Conservation (phyloP, 2,797 vertebrate genomes). For the Rhinichthys osculus region DNA sequence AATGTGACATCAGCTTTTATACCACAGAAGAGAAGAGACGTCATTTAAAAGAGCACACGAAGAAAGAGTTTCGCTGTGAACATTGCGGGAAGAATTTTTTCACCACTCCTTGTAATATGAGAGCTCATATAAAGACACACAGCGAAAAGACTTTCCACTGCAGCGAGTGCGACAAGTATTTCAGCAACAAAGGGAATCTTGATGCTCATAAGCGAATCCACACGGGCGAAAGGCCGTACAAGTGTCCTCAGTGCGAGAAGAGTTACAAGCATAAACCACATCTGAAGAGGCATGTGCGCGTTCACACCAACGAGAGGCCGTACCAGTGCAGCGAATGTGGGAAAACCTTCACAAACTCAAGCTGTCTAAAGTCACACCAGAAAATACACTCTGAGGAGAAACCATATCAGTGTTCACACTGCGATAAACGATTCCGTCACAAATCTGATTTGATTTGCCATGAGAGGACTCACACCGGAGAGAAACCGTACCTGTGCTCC, state of each 20-base stretch:
- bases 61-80: slow-evolving; percentile 28
- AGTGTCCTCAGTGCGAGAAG: slow-evolving; percentile 45
- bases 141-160: slow-evolving; percentile 34
- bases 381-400: slow-evolving; percentile 30
- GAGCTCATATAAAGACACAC: slow-evolving; percentile 35
- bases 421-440: slow-evolving; percentile 46
- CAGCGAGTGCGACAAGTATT: slow-evolving; percentile 42
- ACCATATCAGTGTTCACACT: slow-evolving; percentile 48
- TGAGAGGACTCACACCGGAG: slow-evolving; percentile 42
- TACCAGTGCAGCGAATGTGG: slow-evolving; percentile 49
- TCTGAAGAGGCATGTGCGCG: slow-evolving; percentile 30
- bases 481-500: slow-evolving; percentile 50
- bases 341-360: background rate
- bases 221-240: slow-evolving; percentile 41
- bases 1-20: background rate
- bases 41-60: slow-evolving; percentile 36
- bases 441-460: slow-evolving; percentile 9
- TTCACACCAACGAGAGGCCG: slow-evolving; percentile 53
- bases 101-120: slow-evolving; percentile 20
- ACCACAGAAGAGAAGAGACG: background rate
- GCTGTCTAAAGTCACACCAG: slow-evolving; percentile 29
- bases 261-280: background rate
- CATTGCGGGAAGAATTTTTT: slow-evolving; percentile 41
- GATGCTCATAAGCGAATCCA: slow-evolving; percentile 33
- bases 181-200: slow-evolving; percentile 32